Conservation (phyloP, 2,797 vertebrate species). For the Micrastur ruficollis region DNA sequence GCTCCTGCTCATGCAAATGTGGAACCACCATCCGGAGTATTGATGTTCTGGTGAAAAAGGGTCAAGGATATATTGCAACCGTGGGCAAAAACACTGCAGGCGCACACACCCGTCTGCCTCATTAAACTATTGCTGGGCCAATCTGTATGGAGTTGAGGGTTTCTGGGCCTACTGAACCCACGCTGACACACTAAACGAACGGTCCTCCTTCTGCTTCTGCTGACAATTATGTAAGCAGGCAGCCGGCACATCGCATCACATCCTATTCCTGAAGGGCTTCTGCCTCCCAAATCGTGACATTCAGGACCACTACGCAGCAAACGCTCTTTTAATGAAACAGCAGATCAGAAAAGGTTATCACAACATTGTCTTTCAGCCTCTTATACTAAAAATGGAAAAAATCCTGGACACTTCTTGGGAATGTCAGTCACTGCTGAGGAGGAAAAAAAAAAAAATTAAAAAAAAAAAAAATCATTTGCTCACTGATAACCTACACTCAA, state of each 20-base stretch:
- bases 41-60: neutral
- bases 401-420: neutral
- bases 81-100: neutral
- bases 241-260: neutral
- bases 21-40: neutral
- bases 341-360: neutral
- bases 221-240: neutral
- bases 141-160: too few relatives aligned
- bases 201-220: neutral
- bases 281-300: neutral
- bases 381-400: neutral
- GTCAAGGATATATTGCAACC: neutral
- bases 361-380: neutral
- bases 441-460: neutral
- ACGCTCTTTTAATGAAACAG: neutral
- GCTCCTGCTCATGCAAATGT: neutral
- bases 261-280: neutral
- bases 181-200: neutral
- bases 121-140: neutral
- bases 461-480: neutral
- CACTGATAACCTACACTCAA: neutral
- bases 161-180: neutral
- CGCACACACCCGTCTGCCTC: neutral
- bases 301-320: neutral
- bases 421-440: neutral